These are phyloP conservation scores for Dicrostonyx torquatus DNA, from an alignment of 2,797 vertebrate genomes.

Conservation along the genomic window DNA sequence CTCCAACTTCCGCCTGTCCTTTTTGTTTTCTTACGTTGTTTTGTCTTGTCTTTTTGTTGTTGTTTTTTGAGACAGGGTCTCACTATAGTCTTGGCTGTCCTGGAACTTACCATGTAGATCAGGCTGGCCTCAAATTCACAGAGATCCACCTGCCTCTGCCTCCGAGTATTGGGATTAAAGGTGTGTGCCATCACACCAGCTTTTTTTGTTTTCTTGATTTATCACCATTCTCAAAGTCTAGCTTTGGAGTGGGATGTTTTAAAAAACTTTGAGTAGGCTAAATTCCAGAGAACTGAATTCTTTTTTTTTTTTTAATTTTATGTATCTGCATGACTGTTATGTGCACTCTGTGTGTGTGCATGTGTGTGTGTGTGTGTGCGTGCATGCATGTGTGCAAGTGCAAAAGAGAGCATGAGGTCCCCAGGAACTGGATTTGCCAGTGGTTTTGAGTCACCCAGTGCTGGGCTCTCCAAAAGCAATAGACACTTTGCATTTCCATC, in stretches of 20 bases:
- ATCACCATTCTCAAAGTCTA: not conserved
- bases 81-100: not conserved
- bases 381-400: no score
- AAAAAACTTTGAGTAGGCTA: not conserved
- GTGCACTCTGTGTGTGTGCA: not conserved
- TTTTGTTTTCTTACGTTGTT: no score
- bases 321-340: no score
- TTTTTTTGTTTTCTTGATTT: not conserved
- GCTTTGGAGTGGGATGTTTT: not conserved
- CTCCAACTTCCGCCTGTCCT: not conserved
- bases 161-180: not conserved
- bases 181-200: accelerated
- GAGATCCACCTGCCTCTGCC: not conserved
- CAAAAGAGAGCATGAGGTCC: not conserved
- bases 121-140: not conserved
- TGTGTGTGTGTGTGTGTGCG: not conserved
- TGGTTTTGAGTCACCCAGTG: not conserved
- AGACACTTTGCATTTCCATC: not conserved
- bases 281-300: not conserved
- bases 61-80: not conserved
- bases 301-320: not conserved
- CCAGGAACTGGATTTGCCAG: not conserved
- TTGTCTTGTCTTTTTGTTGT: not conserved
- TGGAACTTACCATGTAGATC: not conserved
- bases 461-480: not conserved